Base-by-base conservation (phyloP, 2,888 invertebrate genomes). In the Dicranocentrus wangi region DNA sequence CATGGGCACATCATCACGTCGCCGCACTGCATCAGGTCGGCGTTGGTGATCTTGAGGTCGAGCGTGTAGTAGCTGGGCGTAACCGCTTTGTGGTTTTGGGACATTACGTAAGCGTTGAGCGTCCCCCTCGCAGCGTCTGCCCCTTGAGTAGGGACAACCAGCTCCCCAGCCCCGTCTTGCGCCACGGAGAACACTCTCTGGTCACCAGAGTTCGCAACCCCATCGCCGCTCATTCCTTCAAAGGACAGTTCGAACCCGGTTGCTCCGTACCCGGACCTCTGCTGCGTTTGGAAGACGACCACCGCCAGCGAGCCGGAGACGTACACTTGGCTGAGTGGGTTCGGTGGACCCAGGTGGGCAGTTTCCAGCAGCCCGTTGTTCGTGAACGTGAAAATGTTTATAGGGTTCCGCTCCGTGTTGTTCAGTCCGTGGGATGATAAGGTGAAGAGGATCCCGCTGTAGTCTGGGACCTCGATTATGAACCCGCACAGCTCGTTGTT, bases 371-470 rank as follows among this genome's bases (percentile, higher is more conserved):
- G 55, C 1, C 69, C 69, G 1, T 32, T 23, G 21, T 23, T n/a
- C 5, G 19, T 23, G 39, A 69, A 69, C 0, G 55, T 69, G 8
- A 69, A 69, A 55, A 69, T 69, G 39, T 39, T 32, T 13, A 69
- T 55, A 0, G 69, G 39, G 21, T 55, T 39, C 2, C 27, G 51
- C 2, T 23, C 42, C 27, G 25, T n/a, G 15, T 19, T 55, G n/a
- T 69, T 69, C 21, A 69, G 27, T 23, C 69, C 55, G 8, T 69
- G 69, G 23, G 39, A 32, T 3, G 21, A 21, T n/a, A 80, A 39
- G 15, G 43, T 80, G 32, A 80, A 80, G 3, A 60, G 19, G 32
- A 80, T 68, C 21, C 60, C 68, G n/a, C 23, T 21, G 13, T 66
- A 53, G n/a, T 80, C 51, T 0, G 43, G 13, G 2, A 42, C n/a